phyloP scores from a whole-genome alignment of 2,888 invertebrate genomes.

The Strigamia transsilvanica region DNA sequence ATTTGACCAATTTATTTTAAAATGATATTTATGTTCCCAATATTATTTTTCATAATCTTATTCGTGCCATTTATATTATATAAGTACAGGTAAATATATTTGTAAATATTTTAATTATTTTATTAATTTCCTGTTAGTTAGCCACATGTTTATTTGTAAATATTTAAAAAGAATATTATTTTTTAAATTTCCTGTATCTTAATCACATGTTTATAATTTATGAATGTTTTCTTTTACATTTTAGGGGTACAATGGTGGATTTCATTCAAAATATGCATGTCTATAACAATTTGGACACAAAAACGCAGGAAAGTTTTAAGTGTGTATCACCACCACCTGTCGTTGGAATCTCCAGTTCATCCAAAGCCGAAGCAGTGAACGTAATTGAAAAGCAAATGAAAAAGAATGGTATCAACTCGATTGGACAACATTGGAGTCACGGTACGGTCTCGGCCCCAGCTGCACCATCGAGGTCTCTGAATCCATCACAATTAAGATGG shows the following conservation, averaged over 20 bases:
- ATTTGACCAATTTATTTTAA: neutral
- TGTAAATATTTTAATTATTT: too few species aligned
- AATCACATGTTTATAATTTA: too few species aligned
- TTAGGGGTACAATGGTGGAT: neutral
- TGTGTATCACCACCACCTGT: slow-evolving; percentile 1
- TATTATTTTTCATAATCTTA: neutral
- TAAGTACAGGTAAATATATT: too few species aligned
- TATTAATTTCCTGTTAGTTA: too few species aligned
- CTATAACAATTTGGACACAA: neutral
- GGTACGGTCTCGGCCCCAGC: neutral
- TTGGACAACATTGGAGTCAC: neutral
- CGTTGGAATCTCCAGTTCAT: neutral
- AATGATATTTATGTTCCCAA: neutral
- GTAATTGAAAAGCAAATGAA: neutral
- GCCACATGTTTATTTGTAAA: too few species aligned
- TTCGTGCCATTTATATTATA: too few species aligned
- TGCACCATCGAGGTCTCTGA: neutral
- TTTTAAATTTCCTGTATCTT: too few species aligned
- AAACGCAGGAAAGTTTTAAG: neutral
- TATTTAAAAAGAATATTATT: too few species aligned
- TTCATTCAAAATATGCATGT: neutral
- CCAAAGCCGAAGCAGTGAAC: neutral
- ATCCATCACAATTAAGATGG: neutral
- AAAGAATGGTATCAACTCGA: slow-evolving; percentile 4
- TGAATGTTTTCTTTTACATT: neutral